phyloP scores from a whole-genome alignment of 2,888 invertebrate species.

The Eledona agricola region DNA sequence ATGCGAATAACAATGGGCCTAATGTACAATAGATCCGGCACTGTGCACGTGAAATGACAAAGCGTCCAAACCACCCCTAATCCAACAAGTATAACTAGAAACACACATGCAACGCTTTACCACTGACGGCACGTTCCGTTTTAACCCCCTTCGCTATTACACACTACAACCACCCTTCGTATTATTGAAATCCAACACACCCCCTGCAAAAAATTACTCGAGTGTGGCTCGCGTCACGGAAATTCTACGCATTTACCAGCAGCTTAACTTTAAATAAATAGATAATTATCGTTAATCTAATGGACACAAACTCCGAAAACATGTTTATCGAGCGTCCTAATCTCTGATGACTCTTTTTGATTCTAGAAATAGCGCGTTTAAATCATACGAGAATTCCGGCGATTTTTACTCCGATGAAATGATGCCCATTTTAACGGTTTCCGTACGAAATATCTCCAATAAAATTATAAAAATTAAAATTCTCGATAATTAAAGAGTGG shows the following conservation, averaged over 20 bases:
- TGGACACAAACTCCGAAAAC: no score
- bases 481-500: no score
- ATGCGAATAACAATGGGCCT: conserved; percentile 55
- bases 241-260: no score
- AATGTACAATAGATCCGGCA: conserved; percentile 53
- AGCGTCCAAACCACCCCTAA: conserved; percentile 61
- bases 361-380: no score
- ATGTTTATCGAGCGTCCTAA: no score
- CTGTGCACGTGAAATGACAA: conserved; percentile 61
- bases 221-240: no score
- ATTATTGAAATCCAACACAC: conserved; percentile 6
- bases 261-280: background rate
- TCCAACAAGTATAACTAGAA: conserved; percentile 63
- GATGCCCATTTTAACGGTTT: no score
- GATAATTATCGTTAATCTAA: background rate
- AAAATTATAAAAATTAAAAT: no score
- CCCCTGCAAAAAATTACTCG: background rate
- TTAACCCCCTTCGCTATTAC: conserved; percentile 34
- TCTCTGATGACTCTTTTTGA: no score
- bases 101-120: conserved; percentile 57
- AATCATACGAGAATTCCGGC: no score
- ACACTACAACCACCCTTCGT: conserved; percentile 9
- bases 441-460: no score
- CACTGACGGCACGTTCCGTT: conserved; percentile 56
- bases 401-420: no score